Percentiles rank a stretch among this genome's conserved stretches.
These are phyloP conservation scores for Steinernema carpocapsae DNA, from an alignment of 2,888 invertebrate species.

Conservation along the genomic window DNA sequence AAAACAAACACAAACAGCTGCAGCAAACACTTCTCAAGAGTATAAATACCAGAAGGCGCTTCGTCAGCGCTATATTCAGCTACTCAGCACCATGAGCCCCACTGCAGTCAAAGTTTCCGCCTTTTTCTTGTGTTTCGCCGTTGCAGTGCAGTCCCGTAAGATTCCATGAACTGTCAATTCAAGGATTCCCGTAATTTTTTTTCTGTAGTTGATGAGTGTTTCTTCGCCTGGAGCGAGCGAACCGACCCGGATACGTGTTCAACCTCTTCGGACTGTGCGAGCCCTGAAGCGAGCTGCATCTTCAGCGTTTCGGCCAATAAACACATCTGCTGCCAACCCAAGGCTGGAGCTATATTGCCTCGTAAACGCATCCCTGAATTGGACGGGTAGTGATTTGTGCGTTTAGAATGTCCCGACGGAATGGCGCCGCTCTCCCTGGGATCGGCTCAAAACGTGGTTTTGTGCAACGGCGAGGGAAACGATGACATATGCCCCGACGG, in stretches of 20 bases:
- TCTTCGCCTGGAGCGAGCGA: conserved; percentile 45
- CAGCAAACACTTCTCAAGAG: conserved; percentile 13
- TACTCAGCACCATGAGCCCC: not conserved
- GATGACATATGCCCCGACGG: conserved; percentile 43
- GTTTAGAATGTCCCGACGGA: conserved; percentile 44
- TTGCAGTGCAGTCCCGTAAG: not conserved
- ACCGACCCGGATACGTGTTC: conserved; percentile 35
- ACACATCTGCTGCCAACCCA: conserved; percentile 44
- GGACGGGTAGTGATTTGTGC: not conserved
- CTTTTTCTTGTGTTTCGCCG: not conserved
- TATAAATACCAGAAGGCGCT: conserved; percentile 18
- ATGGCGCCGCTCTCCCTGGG: conserved; percentile 38
- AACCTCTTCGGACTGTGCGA: conserved; percentile 38
- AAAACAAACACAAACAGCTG: conserved; percentile 30
- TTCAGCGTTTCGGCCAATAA: conserved; percentile 41
- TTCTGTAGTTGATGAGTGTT: conserved; percentile 40
- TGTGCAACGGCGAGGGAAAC: conserved; percentile 37
- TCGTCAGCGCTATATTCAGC: not conserved
- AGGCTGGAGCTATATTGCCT: conserved; percentile 43
- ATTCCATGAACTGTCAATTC: not conserved
- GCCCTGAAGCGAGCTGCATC: conserved; percentile 40
- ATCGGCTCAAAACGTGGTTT: conserved; percentile 34
- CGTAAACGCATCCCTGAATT: conserved; percentile 40
- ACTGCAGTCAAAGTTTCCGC: not conserved
- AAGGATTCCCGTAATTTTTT: no score